A percentile compares a stretch with the other conserved stretches of the same genome.
Conservation (phyloP, 1,140 invertebrate genomes). For the Orius laevigatus region DNA sequence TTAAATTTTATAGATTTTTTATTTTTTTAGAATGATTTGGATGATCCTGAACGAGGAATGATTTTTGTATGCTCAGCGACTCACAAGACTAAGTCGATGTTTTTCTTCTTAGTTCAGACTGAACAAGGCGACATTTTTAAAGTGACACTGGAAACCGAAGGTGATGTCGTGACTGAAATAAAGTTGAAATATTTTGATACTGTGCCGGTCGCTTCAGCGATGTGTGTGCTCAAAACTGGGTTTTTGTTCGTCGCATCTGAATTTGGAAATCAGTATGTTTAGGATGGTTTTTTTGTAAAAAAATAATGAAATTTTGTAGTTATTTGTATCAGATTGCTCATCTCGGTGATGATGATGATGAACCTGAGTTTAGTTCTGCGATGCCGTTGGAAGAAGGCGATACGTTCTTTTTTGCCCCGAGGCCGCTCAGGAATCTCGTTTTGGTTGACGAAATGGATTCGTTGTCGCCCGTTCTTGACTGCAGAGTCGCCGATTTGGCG, state of each 20-base stretch:
- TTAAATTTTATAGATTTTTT: neutral
- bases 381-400: slow-evolving; percentile 98
- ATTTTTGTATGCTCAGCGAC: slow-evolving; percentile 98
- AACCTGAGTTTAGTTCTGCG: slow-evolving; percentile 95
- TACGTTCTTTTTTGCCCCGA: slow-evolving; percentile 96
- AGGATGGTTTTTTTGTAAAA: slow-evolving; percentile 7
- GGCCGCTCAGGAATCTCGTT: slow-evolving; percentile 87
- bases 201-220: slow-evolving; percentile 83
- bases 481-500: slow-evolving; percentile 53
- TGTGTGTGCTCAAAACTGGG: slow-evolving; percentile 97
- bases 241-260: slow-evolving; percentile 98
- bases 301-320: slow-evolving; percentile 33
- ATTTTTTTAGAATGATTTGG: slow-evolving; percentile 77
- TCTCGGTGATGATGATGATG: slow-evolving; percentile 97
- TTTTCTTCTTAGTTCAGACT: slow-evolving; percentile 87
- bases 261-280: slow-evolving; percentile 98
- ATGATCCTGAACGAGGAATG: slow-evolving; percentile 97
- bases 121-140: slow-evolving; percentile 98
- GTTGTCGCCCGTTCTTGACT: slow-evolving; percentile 81
- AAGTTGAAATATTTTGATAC: slow-evolving; percentile 99
- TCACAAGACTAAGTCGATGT: slow-evolving; percentile 98
- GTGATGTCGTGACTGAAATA: slow-evolving; percentile 97
- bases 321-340: slow-evolving; percentile 98
- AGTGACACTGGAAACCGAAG: slow-evolving; percentile 95
- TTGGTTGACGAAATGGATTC: slow-evolving; percentile 97